Conservation (phyloP, 2,888 invertebrate species). For the Teinopalpus imperialis region DNA sequence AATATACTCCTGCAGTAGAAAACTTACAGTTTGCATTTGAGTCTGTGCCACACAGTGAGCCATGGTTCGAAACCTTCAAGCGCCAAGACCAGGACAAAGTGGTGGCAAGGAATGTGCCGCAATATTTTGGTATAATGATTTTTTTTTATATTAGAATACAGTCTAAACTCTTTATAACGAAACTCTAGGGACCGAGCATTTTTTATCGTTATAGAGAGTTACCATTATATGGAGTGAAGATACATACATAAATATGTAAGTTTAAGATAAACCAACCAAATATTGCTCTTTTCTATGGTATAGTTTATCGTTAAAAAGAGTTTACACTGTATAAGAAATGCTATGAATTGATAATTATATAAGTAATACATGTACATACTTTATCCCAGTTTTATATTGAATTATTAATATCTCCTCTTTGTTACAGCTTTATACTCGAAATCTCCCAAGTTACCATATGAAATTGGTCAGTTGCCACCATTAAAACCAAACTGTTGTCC, state of each 20-base stretch:
- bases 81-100: slow-evolving; percentile 88
- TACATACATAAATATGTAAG: no score
- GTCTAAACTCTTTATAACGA: no score
- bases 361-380: no score
- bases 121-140: slow-evolving; percentile 81
- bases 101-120: slow-evolving; percentile 82
- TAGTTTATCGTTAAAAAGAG: no score
- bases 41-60: slow-evolving; percentile 86
- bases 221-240: no score
- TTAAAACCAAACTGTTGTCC: slow-evolving; percentile 80
- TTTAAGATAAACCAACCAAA: no score
- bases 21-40: slow-evolving; percentile 89
- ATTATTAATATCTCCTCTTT: slow-evolving; percentile 27
- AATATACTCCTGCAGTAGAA: slow-evolving; percentile 79
- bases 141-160: no score
- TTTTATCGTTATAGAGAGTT: no score
- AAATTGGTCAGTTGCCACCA: slow-evolving; percentile 85
- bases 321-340: no score
- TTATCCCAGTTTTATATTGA: slow-evolving; percentile 3
- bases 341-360: no score
- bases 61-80: slow-evolving; percentile 90
- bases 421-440: slow-evolving; percentile 80
- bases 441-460: slow-evolving; percentile 88
- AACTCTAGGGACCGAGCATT: no score
- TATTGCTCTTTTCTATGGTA: no score